Evolutionary conservation across 1,140 invertebrate genomes (phyloP).

Genomic region (Hestina assimilis): DNA sequence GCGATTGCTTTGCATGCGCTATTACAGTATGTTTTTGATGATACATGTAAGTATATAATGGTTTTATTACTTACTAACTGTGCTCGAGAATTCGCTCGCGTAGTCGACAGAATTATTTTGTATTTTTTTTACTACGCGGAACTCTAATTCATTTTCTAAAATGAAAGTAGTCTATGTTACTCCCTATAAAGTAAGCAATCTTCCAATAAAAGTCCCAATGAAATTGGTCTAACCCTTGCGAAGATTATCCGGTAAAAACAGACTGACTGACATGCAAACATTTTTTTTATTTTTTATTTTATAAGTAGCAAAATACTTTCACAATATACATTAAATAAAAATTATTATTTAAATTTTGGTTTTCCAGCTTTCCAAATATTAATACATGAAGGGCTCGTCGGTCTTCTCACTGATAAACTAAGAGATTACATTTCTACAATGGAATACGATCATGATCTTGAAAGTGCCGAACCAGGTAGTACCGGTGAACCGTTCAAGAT

Average conservation of each 20-base stretch:
- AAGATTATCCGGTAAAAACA: no score
- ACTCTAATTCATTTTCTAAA: no score
- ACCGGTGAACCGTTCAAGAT: conserved; percentile 16
- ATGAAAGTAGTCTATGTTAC: no score
- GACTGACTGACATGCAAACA: no score
- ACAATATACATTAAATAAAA: not conserved
- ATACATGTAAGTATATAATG: conserved; percentile 51
- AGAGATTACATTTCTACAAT: conserved; percentile 62
- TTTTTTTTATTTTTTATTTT: no score
- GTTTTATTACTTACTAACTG: no score
- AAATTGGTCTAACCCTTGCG: no score
- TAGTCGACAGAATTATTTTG: no score
- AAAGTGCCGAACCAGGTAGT: conserved; percentile 24
- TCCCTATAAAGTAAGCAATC: no score
- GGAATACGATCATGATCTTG: conserved; percentile 66
- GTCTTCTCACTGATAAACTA: conserved; percentile 63
- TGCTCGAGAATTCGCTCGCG: no score
- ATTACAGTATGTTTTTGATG: conserved; percentile 71
- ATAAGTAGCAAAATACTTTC: not conserved
- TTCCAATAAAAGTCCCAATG: no score
- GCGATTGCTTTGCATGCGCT: conserved; percentile 56
- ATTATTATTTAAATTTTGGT: conserved; percentile 14
- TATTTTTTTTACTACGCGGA: no score
- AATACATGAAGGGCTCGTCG: conserved; percentile 66
- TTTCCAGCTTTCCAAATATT: conserved; percentile 69